These are phyloP conservation scores for Eleutherodactylus coqui DNA, from an alignment of 2,797 vertebrate species.

Conservation along the genomic window DNA sequence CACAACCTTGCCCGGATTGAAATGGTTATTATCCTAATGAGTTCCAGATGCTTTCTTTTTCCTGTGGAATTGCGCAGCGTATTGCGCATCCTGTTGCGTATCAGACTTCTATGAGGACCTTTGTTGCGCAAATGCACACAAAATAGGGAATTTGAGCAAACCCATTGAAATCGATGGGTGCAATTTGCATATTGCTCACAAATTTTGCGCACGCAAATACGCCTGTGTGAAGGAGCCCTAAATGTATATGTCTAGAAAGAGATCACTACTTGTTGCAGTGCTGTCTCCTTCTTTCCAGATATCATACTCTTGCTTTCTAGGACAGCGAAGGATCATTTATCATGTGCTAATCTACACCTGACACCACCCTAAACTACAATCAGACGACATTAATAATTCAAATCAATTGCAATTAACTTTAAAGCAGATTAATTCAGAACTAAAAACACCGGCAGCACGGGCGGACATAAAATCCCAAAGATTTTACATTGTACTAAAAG, in stretches of 20 bases:
- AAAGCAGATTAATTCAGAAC: conserved; percentile 61
- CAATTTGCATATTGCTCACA: too few relatives aligned
- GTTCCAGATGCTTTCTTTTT: too few relatives aligned
- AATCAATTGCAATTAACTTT: conserved; percentile 61
- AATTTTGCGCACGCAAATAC: too few relatives aligned
- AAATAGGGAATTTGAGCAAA: too few relatives aligned
- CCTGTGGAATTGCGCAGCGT: too few relatives aligned
- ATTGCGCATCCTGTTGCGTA: too few relatives aligned
- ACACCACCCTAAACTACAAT: conserved; percentile 57
- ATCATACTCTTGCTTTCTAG: conserved; percentile 41
- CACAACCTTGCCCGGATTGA: too few relatives aligned
- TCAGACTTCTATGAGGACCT: too few relatives aligned
- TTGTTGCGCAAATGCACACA: too few relatives aligned
- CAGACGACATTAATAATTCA: conserved; percentile 63
- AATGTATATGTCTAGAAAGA: conserved; percentile 8
- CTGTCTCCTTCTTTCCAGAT: conserved; percentile 20
- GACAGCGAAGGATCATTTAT: conserved; percentile 55
- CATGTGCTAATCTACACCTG: conserved; percentile 59
- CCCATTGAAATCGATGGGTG: too few relatives aligned
- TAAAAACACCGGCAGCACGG: conserved; percentile 64
- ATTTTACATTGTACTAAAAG: conserved; percentile 51
- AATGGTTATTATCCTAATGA: too few relatives aligned
- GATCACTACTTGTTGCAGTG: conserved; percentile 32
- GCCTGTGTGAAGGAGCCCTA: too few relatives aligned
- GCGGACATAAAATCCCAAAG: conserved; percentile 59